A percentile compares a stretch with the other conserved stretches of the same genome.
Evolutionary conservation across 2,113 vertebrate species (phyloP).

Genomic region (Phodopus roborovskii): DNA sequence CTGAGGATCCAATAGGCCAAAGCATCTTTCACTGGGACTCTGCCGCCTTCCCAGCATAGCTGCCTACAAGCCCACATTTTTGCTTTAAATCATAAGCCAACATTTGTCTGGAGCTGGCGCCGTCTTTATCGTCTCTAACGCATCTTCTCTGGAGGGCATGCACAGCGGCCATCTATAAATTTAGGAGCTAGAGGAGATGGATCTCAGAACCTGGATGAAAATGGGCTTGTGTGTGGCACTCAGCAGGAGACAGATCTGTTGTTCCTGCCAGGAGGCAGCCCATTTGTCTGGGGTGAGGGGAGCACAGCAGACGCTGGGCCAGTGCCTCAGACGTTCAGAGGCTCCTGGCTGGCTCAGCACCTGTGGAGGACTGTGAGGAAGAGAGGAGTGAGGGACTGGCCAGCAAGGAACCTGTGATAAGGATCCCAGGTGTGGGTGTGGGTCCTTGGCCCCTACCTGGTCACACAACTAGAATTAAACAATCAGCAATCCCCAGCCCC

Average conservation of each 20-base stretch:
- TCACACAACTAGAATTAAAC: neutral
- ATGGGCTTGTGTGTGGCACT: neutral
- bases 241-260: neutral
- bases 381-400: accelerated
- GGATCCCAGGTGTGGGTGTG: neutral
- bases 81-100: neutral
- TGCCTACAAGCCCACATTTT: neutral
- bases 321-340: accelerated
- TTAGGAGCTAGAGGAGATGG: neutral
- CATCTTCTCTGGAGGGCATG: neutral
- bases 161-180: neutral
- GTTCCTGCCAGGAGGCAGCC: neutral
- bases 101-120: neutral
- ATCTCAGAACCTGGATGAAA: neutral
- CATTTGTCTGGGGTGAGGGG: neutral
- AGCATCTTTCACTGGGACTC: accelerated
- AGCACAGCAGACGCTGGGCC: accelerated
- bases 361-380: neutral
- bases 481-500: neutral
- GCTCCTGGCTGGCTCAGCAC: no score
- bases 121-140: neutral
- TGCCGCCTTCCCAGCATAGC: accelerated
- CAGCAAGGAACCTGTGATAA: accelerated
- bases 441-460: neutral
- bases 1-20: neutral